Evolutionary conservation across 2,888 invertebrate species (phyloP), one percentile per base, ranked within the genome.

Genomic region (Melinopterus prodromus): DNA sequence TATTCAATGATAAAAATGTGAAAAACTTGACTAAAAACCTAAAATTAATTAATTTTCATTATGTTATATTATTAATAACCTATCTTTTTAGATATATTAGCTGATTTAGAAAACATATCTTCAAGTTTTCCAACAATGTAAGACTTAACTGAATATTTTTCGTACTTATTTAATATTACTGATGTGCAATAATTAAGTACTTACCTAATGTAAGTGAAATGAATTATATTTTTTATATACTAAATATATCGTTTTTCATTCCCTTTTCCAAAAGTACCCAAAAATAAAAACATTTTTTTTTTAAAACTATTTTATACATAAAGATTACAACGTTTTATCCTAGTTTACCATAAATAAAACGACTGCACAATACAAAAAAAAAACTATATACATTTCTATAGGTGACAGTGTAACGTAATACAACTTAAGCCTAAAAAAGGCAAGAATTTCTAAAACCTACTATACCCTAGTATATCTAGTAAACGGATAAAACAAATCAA

Each of bases 51-150:
- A n/a, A n/a, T n/a, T n/a, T n/a, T n/a, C 1, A 53, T 53, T 53
- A 12, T 53, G 2, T 2, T 53, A 53, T 53, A 26, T 12, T 53
- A 53, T 53, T 53, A 53, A 7, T 12, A 4, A 12, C 53, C 53
- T 53, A 9, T 53, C 53, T 53, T 53, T 53, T 9, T 12, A 12
- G 74, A 74, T 74, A 74, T 74, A n/a, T 35, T 74, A 12, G 37
- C 35, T 9, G 74, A 74, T 9, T 74, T 74, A 36, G 74, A 74
- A 14, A 74, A 74, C 37, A 74, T 74, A 26, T 74, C 74, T 53
- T 53, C 53, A 7, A 53, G 53, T 53, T 53, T 53, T 53, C 53
- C 53, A 53, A 53, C 53, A 53, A 53, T 53, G 53, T 53, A 53
- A 53, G 1, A 53, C 53, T 53, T 4, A 12, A 53, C 53, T 53